These are phyloP conservation scores for Lithophane semibrunnea DNA, from an alignment of 2,888 invertebrate genomes.

Conservation along the genomic window DNA sequence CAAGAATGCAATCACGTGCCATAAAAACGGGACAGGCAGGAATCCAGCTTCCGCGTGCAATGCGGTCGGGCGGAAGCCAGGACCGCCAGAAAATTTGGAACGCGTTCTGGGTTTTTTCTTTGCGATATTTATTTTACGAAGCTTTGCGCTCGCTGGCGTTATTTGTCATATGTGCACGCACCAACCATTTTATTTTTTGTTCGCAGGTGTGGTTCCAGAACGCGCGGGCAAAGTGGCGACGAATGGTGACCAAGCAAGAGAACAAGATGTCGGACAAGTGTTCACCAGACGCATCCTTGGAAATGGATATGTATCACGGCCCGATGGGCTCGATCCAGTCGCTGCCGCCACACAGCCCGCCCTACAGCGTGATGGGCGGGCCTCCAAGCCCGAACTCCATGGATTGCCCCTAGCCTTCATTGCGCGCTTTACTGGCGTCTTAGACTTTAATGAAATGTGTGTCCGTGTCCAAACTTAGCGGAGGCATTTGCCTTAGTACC, in stretches of 20 bases:
- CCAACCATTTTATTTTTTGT: slow-evolving; percentile 80
- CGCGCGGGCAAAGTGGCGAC: slow-evolving; percentile 97
- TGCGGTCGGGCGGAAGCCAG: slow-evolving; percentile 68
- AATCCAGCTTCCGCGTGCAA: slow-evolving; percentile 75
- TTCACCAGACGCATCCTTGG: slow-evolving; percentile 91
- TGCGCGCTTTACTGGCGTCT: slow-evolving; percentile 86
- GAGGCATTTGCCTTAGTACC: slow-evolving; percentile 24
- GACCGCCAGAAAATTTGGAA: slow-evolving; percentile 68
- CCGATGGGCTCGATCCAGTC: slow-evolving; percentile 92
- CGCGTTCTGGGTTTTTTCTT: slow-evolving; percentile 54
- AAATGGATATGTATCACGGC: slow-evolving; percentile 92
- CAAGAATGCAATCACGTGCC: slow-evolving; percentile 74
- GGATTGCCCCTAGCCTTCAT: slow-evolving; percentile 93
- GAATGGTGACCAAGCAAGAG: slow-evolving; percentile 96
- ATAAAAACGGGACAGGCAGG: slow-evolving; percentile 57
- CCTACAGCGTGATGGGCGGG: slow-evolving; percentile 92
- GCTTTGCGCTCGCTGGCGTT: slow-evolving; percentile 73
- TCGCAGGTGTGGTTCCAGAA: slow-evolving; percentile 98
- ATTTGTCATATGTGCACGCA: slow-evolving; percentile 73
- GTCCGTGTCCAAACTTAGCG: slow-evolving; percentile 58
- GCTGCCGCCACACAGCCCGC: slow-evolving; percentile 93
- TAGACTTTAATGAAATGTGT: slow-evolving; percentile 59
- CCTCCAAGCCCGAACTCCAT: slow-evolving; percentile 93
- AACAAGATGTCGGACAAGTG: slow-evolving; percentile 93
- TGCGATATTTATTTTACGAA: slow-evolving; percentile 66